Evolutionary conservation across 1,140 invertebrate species (phyloP).

Genomic region (Tribolium castaneum): DNA sequence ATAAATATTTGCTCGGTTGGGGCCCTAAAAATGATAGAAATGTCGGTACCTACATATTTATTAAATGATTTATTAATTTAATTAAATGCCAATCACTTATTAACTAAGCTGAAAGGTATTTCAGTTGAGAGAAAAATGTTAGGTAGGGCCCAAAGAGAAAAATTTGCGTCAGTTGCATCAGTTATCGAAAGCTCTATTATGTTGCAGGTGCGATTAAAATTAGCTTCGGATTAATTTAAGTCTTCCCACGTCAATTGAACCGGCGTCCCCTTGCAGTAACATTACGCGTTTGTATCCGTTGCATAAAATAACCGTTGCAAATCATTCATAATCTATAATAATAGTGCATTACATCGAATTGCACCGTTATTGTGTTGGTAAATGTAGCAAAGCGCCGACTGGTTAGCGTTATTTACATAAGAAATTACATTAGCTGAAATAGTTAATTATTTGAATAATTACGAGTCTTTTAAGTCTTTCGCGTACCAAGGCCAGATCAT

Average conservation of each 20-base stretch:
- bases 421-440: background rate
- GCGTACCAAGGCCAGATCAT: constrained; percentile 22
- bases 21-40: background rate
- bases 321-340: constrained; percentile 30
- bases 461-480: constrained; percentile 9
- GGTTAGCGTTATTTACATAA: constrained; percentile 6
- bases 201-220: background rate
- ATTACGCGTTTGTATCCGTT: background rate
- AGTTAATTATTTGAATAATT: constrained; percentile 21
- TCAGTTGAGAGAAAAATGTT: background rate
- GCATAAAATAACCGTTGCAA: constrained; percentile 15
- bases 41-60: background rate
- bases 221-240: background rate
- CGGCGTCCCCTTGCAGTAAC: background rate
- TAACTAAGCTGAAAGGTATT: background rate
- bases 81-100: background rate
- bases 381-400: background rate
- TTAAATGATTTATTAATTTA: background rate
- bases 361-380: constrained; percentile 18
- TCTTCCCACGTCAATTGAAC: background rate
- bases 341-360: constrained; percentile 3
- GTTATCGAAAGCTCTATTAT: too few species aligned
- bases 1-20: too few species aligned
- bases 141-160: background rate
- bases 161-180: background rate